Base-by-base conservation (phyloP, 2,888 invertebrate genomes). In the Cyclophora punctaria region DNA sequence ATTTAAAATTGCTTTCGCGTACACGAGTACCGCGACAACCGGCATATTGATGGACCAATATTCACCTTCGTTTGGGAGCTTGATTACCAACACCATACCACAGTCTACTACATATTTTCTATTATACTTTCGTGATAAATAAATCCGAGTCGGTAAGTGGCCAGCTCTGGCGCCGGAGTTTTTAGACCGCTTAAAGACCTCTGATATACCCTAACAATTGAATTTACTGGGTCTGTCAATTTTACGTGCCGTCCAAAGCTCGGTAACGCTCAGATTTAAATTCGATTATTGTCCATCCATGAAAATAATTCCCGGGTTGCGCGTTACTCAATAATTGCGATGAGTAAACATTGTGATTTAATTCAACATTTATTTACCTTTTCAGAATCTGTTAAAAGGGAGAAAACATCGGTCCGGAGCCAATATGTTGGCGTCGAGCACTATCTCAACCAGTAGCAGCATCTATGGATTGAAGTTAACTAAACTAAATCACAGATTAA, bases 331-430 rank as follows among this genome's bases (percentile, higher is more conserved):
- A 7, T 7, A 42, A 4, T 42, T 7, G 7, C 7, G 7, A 33
- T 33, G 3, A 7, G 5, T 20, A 4, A 44, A 44, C 44, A 7
- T n/a, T 42, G 5, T 42, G 20, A 7, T 34, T 6, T 4, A 33
- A 44, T 3, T 34, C 3, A 4, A 34, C 7, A 6, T 34, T 3
- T 7, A 46, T 34, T 50, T 44, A 49, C 50, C 46, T 47, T 70
- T 71, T 49, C 69, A 78, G 78, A 71, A 71, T 52, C 62, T 78
- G 33, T 56, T 78, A 43, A 67, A 69, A 47, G 66, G 67, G 3
- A 63, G 66, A 3, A 64, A 45, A 4, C 7, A 41, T 42, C 58
- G 49, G 5, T 42, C 48, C 4, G 45, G 49, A 7, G 46, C 47
- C 5, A 54, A 50, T 37, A 49, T 47, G 7, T 44, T 49, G 3